Base-by-base conservation (phyloP, 2,797 vertebrate genomes). In the Momotus momota region DNA sequence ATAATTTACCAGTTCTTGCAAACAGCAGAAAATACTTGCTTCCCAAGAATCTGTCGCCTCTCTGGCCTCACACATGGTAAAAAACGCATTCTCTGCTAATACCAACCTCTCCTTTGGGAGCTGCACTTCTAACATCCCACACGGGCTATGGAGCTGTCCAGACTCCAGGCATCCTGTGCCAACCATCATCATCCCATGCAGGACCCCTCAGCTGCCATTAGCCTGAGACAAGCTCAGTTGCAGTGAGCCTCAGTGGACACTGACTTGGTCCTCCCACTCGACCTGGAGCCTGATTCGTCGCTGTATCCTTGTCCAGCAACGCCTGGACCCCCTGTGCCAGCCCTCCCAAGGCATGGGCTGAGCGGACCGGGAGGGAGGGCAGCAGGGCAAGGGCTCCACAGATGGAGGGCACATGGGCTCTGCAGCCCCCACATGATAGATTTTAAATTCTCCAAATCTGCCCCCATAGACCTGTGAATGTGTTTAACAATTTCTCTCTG, bases 131-230 rank as follows among this genome's bases (percentile, higher is more conserved):
- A 51, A 40, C 18, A 25, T 73, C 18, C 14, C 14, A 9, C 1
- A 0, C 5, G 41, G 66, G 19, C 54, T 38, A 16, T 1, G 1
- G 22, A 67, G 61, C 19, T 38, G n/a, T 35, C 31, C 6, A 5
- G 13, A 41, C 7, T 35, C 27, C 26, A 46, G 29, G n/a, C 26
- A 33, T 6, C 21, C 13, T 31, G 43, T 19, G 12, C 11, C 19
- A 13, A 13, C 38, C 38, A 26, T 40, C 49, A 12, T 1, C 1
- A 2, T 23, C 41, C 65, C 1, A 0, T 1, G 0, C 1, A 20
- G 60, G n/a, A 48, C 19, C 7, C 25, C 19, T 20, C 33, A 23
- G 31, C n/a, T 29, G 52, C 60, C 48, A 20, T 7, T 7, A 9
- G 19, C 21, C 41, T 3, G 13, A 29, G 17, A 25, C 45, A 22